Percentiles rank a stretch among this genome's conserved stretches.
Evolutionary conservation across 2,888 invertebrate species (phyloP).

Genomic region (Rapana venosa): DNA sequence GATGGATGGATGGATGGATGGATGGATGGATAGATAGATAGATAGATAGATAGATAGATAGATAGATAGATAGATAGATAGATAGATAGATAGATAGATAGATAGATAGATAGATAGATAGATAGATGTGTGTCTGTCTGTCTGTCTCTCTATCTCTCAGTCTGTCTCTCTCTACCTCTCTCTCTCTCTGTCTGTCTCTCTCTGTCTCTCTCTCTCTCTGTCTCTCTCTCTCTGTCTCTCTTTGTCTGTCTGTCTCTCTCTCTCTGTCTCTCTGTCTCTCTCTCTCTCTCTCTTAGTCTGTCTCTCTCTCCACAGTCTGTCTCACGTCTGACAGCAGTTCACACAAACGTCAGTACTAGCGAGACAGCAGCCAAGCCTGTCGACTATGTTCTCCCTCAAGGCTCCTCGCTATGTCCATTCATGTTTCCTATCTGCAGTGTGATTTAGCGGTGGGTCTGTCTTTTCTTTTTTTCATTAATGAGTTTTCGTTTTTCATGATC

Average conservation of each 20-base stretch:
- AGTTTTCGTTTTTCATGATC: too few relatives aligned
- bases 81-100: neutral
- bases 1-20: too few relatives aligned
- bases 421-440: too few relatives aligned
- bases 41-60: neutral
- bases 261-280: neutral
- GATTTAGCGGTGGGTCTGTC: too few relatives aligned
- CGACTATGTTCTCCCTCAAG: too few relatives aligned
- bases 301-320: neutral
- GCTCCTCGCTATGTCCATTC: too few relatives aligned
- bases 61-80: neutral
- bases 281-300: neutral
- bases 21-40: neutral
- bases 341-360: too few relatives aligned
- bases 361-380: too few relatives aligned
- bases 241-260: neutral
- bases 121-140: neutral
- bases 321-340: too few relatives aligned
- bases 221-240: neutral
- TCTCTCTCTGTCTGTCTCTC: neutral
- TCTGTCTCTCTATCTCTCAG: neutral
- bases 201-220: neutral
- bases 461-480: too few relatives aligned
- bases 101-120: neutral
- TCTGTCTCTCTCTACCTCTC: neutral